A percentile compares a stretch with the other conserved stretches of the same genome.
phyloP scores from a whole-genome alignment of 2,113 vertebrate genomes.

The Ailurus styani region DNA sequence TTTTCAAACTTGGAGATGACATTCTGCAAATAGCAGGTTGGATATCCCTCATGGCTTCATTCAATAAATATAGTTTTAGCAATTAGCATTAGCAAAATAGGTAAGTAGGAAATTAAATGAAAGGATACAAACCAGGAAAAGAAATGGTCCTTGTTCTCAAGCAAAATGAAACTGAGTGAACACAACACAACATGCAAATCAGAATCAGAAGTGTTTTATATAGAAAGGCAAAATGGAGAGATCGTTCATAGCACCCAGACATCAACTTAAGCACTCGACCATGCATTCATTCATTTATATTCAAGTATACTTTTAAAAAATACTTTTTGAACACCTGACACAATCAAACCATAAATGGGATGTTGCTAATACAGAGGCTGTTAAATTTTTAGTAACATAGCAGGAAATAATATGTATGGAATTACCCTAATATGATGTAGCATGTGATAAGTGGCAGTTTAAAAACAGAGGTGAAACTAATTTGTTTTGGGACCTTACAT shows the following conservation, averaged over 20 bases:
- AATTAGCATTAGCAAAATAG: neutral
- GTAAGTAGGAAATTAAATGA: neutral
- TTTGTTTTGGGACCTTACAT: neutral
- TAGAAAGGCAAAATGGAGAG: neutral
- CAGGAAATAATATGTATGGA: rapidly evolving
- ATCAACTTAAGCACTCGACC: neutral
- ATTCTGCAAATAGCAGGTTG: neutral
- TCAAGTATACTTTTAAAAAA: neutral
- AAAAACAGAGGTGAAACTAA: neutral
- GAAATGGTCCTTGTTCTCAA: neutral
- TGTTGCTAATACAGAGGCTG: neutral
- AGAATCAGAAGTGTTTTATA: neutral
- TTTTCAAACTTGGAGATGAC: neutral
- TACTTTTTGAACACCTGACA: neutral
- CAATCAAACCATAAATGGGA: neutral
- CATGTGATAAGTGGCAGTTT: neutral
- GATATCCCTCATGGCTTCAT: neutral
- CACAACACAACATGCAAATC: rapidly evolving
- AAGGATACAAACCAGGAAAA: neutral
- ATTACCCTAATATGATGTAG: neutral
- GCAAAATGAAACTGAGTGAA: neutral
- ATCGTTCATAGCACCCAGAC: too few relatives aligned
- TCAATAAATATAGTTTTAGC: neutral
- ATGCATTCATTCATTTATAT: neutral
- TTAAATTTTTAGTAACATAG: neutral